Conservation (phyloP, 2,797 vertebrate species). For the Takifugu rubripes region DNA sequence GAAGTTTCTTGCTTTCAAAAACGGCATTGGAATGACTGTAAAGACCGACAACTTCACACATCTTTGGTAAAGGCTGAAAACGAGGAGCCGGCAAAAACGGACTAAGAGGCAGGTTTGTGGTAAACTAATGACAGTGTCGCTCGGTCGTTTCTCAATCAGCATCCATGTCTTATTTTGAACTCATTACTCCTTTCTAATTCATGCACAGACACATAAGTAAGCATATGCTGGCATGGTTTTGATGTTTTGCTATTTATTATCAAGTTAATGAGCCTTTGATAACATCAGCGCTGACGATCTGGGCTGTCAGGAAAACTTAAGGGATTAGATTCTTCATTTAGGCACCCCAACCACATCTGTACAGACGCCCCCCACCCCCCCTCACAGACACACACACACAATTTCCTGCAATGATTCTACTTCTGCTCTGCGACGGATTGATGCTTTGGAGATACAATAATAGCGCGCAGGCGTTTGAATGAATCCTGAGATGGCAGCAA, state of each 20-base stretch:
- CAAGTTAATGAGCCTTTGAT: slow-evolving; percentile 13
- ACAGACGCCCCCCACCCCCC: slow-evolving; percentile 12
- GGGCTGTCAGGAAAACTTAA: slow-evolving; percentile 23
- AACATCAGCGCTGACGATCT: slow-evolving; percentile 22
- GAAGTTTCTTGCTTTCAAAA: slow-evolving; percentile 5
- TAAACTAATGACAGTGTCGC: slow-evolving; percentile 1
- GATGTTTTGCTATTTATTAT: slow-evolving; percentile 12
- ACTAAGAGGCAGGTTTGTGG: slow-evolving; percentile 6
- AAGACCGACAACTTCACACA: not conserved
- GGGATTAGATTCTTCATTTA: slow-evolving; percentile 45
- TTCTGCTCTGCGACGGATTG: slow-evolving; percentile 43
- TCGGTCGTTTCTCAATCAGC: not conserved
- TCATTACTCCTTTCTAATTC: slow-evolving; percentile 3
- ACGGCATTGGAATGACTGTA: not conserved
- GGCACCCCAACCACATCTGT: slow-evolving; percentile 18
- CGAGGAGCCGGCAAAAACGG: not conserved
- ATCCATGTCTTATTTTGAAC: slow-evolving; percentile 5
- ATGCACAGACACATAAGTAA: not conserved
- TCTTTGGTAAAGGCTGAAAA: not conserved
- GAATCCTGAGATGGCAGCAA: slow-evolving; percentile 68
- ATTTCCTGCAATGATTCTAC: slow-evolving; percentile 43
- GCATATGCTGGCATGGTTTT: not conserved
- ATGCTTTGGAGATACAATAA: slow-evolving; percentile 62
- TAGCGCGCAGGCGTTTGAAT: slow-evolving; percentile 60
- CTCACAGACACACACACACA: slow-evolving; percentile 3